A percentile compares a stretch with the other conserved stretches of the same genome.
phyloP scores from a whole-genome alignment of 2,113 vertebrate genomes.

The Nanger granti region DNA sequence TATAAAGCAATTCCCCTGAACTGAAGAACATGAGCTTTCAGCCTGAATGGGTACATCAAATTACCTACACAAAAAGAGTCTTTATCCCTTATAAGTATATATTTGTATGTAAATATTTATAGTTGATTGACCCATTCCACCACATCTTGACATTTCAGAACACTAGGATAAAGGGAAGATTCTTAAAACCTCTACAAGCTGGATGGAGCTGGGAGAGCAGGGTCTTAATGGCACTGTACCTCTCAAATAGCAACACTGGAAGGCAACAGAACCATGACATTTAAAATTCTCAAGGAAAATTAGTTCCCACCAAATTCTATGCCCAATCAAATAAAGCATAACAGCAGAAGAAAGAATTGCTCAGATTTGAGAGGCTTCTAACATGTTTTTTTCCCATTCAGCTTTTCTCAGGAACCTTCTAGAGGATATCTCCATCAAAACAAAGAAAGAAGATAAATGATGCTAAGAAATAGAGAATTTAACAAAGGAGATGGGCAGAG shows the following conservation, averaged over 20 bases:
- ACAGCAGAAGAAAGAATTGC: not conserved
- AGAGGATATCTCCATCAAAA: not conserved
- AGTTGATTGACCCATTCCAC: not conserved
- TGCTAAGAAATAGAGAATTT: not conserved
- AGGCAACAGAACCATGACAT: not conserved
- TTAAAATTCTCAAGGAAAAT: not conserved
- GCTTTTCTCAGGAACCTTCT: not conserved
- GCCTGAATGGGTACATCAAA: not conserved
- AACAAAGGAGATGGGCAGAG: not conserved
- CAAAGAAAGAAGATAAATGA: not conserved
- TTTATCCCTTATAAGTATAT: not conserved
- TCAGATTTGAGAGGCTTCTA: not conserved
- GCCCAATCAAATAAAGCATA: not conserved
- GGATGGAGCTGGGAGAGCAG: not conserved
- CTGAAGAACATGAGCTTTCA: not conserved
- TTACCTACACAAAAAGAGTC: not conserved
- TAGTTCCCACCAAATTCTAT: not conserved
- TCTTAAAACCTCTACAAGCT: not conserved
- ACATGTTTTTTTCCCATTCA: not conserved
- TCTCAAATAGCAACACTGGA: not conserved
- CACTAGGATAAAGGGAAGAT: not conserved
- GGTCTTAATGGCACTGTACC: not conserved
- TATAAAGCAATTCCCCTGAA: not conserved
- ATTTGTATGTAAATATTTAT: not conserved
- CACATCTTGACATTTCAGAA: not conserved